phyloP scores from a whole-genome alignment of 2,888 invertebrate genomes.

The Priapulus caudatus region DNA sequence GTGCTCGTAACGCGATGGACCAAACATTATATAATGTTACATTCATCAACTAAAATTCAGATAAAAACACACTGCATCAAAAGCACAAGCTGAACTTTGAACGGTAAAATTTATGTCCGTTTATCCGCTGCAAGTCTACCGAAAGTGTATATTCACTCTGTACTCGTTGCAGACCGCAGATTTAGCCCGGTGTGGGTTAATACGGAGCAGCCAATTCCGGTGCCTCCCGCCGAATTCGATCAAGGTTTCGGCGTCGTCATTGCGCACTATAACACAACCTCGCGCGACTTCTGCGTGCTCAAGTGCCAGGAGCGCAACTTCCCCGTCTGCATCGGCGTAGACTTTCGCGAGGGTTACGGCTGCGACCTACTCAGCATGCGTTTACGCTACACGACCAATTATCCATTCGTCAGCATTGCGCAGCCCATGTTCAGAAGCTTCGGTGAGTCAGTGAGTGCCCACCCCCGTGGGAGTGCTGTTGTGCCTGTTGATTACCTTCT shows the following conservation, averaged over 20 bases:
- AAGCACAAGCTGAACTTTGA: no score
- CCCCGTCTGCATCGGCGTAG: neutral
- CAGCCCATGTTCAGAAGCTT: constrained; percentile 3
- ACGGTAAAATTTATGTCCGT: no score
- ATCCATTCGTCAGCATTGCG: neutral
- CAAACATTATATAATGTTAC: no score
- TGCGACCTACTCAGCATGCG: constrained; percentile 1
- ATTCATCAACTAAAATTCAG: no score
- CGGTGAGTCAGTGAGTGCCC: no score
- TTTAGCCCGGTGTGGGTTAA: neutral
- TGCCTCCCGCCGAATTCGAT: neutral
- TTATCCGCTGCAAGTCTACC: no score
- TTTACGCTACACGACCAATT: neutral
- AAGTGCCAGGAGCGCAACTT: neutral
- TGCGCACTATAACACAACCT: neutral
- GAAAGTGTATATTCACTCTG: no score
- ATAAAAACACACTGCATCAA: no score
- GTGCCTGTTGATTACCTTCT: no score
- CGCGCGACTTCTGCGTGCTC: neutral
- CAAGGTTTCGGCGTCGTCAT: neutral
- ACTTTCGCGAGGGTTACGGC: neutral
- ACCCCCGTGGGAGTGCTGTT: no score
- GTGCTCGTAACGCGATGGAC: no score
- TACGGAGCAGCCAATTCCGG: neutral
- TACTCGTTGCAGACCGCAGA: neutral